These are phyloP conservation scores for Proales similis DNA, from an alignment of 1,140 invertebrate species.

Conservation along the genomic window DNA sequence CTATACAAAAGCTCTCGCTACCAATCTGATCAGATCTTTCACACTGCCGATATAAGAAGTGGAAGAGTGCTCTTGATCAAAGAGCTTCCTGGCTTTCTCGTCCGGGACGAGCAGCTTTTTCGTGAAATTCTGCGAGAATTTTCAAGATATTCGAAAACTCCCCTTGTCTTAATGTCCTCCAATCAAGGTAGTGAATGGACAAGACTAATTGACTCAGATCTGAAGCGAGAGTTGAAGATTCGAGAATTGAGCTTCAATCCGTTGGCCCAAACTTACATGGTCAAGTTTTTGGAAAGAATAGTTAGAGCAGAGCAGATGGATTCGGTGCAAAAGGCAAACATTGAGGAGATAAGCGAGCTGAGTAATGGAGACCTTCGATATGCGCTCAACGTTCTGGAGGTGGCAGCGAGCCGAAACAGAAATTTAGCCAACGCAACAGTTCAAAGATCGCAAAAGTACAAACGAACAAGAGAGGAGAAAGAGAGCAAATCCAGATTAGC, in stretches of 20 bases:
- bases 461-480: slow-evolving; percentile 11
- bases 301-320: neutral
- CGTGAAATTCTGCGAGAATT: slow-evolving; percentile 13
- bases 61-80: slow-evolving; percentile 25
- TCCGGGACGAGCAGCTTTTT: slow-evolving; percentile 20
- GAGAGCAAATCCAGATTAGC: neutral
- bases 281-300: slow-evolving; percentile 17
- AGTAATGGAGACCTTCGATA: slow-evolving; percentile 23
- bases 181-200: no score
- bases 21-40: slow-evolving; percentile 20
- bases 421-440: neutral
- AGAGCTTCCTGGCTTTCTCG: slow-evolving; percentile 23
- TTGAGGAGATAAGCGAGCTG: slow-evolving; percentile 4
- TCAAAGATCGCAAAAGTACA: neutral
- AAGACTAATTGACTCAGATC: no score
- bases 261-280: slow-evolving; percentile 16
- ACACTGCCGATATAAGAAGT: neutral
- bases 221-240: neutral
- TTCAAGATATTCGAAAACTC: slow-evolving; percentile 18
- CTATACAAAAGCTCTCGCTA: slow-evolving; percentile 31
- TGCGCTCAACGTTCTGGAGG: slow-evolving; percentile 16
- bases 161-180: neutral
- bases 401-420: neutral
- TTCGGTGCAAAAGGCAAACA: slow-evolving; percentile 21
- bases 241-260: slow-evolving; percentile 16